Base-by-base conservation (phyloP, 2,797 vertebrate species). In the Micropoecilia bifurca region DNA sequence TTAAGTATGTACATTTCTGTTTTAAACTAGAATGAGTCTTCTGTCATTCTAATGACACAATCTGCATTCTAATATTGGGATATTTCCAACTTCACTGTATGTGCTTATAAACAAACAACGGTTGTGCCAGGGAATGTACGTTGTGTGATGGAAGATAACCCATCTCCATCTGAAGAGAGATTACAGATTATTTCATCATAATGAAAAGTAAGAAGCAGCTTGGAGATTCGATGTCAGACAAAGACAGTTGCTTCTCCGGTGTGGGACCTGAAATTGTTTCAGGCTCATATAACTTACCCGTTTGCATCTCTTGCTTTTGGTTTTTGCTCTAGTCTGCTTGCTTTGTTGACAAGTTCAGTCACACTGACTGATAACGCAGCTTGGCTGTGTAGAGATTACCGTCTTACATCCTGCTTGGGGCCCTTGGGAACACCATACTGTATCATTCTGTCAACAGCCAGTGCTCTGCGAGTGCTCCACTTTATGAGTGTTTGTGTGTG, bases 391-490 rank as follows among this genome's bases (percentile, higher is more conserved):
- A 80, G 84, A 88, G 90, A 93, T 95, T 93, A 93, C 92, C 87
- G 86, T 88, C 57, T 82, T 86, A 92, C 91, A 91, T 95, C 92
- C 91, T 89, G 88, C 85, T 73, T 1, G 71, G 78, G 86, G 87
- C 94, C 91, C 90, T 83, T 72, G 92, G 92, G 94, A 94, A 90
- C 79, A 80, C 90, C 92, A 89, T 89, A 91, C 91, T 94, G 95
- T 85, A 94, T 95, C 95, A 93, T 92, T 94, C 95, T 96, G 95
- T 96, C 95, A 94, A 90, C 94, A 91, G 92, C 76, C 81, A 79
- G 80, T 59, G 83, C 86, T 85, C 83, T 48, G 76, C 86, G 88
- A 93, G 85, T 76, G 80, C 86, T 91, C 80, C 55, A 66, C 90
- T 86, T 81, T 89, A 83, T 88, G 85, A 73, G 83, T 76, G 83